Percentiles rank a stretch among this genome's conserved stretches.
Evolutionary conservation across 2,888 invertebrate genomes (phyloP).

Genomic region (Choristoneura rosaceana): DNA sequence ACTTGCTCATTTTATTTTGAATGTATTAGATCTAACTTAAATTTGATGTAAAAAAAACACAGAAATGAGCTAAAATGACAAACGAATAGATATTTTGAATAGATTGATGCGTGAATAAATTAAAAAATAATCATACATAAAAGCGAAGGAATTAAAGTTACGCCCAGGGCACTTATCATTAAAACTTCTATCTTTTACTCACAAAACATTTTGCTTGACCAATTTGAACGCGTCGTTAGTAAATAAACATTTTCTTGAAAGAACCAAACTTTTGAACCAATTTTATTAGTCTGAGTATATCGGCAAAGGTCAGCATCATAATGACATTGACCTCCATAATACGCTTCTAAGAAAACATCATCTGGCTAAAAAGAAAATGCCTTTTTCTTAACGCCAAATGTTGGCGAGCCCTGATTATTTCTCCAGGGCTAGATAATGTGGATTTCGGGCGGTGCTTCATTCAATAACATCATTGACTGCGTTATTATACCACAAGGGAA

Average conservation of each 20-base stretch:
- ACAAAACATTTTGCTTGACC: too few species aligned
- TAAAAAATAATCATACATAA: too few species aligned
- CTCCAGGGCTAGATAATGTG: conserved; percentile 31
- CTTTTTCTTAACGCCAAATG: conserved; percentile 26
- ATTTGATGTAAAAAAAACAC: too few species aligned
- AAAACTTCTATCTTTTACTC: too few species aligned
- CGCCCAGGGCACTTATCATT: too few species aligned
- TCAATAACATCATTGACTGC: conserved; percentile 35
- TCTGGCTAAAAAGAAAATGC: conserved; percentile 11
- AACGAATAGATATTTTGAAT: too few species aligned
- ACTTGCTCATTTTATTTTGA: too few species aligned
- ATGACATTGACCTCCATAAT: conserved; percentile 17
- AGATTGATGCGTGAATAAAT: too few species aligned
- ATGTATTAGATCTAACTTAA: too few species aligned
- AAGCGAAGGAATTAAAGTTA: too few species aligned
- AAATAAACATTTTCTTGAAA: not conserved
- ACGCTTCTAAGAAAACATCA: conserved; percentile 16
- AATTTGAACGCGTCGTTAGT: too few species aligned
- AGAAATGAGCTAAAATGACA: too few species aligned
- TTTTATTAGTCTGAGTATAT: not conserved
- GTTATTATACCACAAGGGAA: conserved; percentile 25
- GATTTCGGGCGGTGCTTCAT: conserved; percentile 14
- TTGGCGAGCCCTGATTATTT: conserved; percentile 30
- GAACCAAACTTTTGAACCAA: not conserved
- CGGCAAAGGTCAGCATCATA: conserved; percentile 12